These are phyloP conservation scores for Tenthredo livida DNA, from an alignment of 2,888 invertebrate species.

Conservation along the genomic window DNA sequence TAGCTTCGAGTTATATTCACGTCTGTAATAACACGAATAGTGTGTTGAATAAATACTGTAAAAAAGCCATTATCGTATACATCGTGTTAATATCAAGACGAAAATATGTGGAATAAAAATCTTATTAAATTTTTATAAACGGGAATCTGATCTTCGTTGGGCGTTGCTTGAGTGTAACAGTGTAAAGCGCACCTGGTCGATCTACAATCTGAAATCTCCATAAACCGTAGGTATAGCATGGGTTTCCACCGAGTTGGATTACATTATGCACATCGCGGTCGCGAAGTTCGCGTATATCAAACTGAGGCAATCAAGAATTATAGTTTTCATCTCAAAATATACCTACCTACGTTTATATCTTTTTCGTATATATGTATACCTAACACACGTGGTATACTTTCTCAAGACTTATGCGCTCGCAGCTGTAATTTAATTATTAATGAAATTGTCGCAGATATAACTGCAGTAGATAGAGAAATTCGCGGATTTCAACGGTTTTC, in stretches of 20 bases:
- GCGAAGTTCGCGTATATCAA: not conserved
- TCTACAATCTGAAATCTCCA: conserved; percentile 13
- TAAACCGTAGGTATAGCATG: not conserved
- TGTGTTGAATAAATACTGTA: not conserved
- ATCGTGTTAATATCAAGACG: no score
- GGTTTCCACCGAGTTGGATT: not conserved
- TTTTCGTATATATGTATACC: no score
- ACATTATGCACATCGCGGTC: not conserved
- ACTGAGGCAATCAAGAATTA: not conserved
- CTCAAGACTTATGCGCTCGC: no score
- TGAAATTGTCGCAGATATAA: no score
- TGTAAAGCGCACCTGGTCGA: conserved; percentile 7
- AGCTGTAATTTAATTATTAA: no score
- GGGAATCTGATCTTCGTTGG: not conserved
- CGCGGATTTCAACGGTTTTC: not conserved
- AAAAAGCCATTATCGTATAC: no score
- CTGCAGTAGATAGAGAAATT: not conserved
- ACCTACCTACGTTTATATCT: not conserved
- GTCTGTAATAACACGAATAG: no score
- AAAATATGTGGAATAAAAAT: no score
- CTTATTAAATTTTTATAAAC: not conserved
- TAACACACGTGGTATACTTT: not conserved
- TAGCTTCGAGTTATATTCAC: no score
- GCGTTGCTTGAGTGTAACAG: not conserved
- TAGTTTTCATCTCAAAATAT: not conserved